These are phyloP conservation scores for Pseudoatta argentina DNA, from an alignment of 1,140 invertebrate genomes.

Conservation along the genomic window DNA sequence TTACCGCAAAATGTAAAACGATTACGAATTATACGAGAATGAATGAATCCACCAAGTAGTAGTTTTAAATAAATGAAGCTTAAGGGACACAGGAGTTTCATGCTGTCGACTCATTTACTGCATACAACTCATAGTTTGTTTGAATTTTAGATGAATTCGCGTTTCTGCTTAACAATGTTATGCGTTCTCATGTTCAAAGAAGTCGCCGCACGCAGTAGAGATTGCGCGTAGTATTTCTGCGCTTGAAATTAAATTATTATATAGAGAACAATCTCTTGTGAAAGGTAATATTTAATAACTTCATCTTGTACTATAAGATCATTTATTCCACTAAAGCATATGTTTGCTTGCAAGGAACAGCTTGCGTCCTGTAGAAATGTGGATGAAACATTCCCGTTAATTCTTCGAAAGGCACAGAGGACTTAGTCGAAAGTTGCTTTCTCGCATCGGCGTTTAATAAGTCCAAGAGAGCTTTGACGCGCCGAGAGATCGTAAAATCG, in stretches of 20 bases:
- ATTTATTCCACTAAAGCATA: background rate
- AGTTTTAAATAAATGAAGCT: slow-evolving; percentile 51
- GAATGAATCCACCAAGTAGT: slow-evolving; percentile 12
- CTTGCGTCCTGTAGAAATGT: background rate
- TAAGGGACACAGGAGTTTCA: background rate
- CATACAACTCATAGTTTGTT: slow-evolving; percentile 24
- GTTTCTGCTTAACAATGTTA: slow-evolving; percentile 10
- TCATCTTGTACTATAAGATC: background rate
- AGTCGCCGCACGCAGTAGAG: too few relatives aligned
- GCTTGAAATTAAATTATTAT: slow-evolving; percentile 11
- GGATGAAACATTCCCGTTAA: slow-evolving; percentile 7
- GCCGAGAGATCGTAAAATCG: slow-evolving; percentile 56
- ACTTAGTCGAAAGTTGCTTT: slow-evolving; percentile 28
- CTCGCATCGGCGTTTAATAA: slow-evolving; percentile 48
- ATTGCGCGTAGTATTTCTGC: background rate
- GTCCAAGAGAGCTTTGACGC: slow-evolving; percentile 32
- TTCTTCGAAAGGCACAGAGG: background rate
- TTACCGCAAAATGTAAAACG: slow-evolving; percentile 15
- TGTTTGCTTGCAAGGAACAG: background rate
- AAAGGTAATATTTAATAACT: slow-evolving; percentile 19
- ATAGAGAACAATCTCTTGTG: background rate
- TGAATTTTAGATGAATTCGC: slow-evolving; percentile 42
- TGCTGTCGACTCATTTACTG: slow-evolving; percentile 17
- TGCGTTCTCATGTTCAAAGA: background rate
- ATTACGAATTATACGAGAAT: slow-evolving; percentile 40